Base-by-base conservation (phyloP, 2,888 invertebrate species). In the Herminia tarsipennalis region DNA sequence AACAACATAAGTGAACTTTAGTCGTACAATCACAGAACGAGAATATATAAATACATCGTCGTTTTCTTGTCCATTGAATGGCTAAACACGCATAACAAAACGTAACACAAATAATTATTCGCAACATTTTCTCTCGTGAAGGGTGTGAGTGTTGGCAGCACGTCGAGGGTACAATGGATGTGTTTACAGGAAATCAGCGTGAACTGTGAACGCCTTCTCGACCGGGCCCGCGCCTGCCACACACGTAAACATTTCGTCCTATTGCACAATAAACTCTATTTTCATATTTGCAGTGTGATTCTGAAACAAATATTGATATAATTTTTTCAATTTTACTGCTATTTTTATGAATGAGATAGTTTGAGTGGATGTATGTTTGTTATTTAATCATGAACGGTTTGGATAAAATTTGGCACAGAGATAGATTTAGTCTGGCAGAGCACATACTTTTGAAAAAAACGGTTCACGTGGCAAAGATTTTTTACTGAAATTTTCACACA, bases 151-250 rank as follows among this genome's bases (percentile, higher is more conserved):
- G 68, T 47, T 71, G 71, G 71, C 72, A 70, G 76, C 76, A 70
- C 72, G 75, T 73, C 73, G 68, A 63, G 66, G 73, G 73, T 71
- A 83, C 82, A 84, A 83, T 81, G 72, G 75, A 81, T 78, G 76
- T 86, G 84, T 86, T 86, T 82, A 86, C 85, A 84, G 80, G 81
- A 82, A 82, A 76, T 72, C 81, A 73, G 73, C 60, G 66, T 61
- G 71, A 70, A 70, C 67, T 66, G 71, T 61, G 70, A 70, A 72
- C 70, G 76, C 68, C 70, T 72, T 67, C 69, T 45, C 52, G 52
- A 33, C 51, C 48, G 53, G 49, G 39, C 24, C 34, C 34, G 37
- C 34, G 39, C 24, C 34, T 33, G 37, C 34, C 33, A 54, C 56
- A 68, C 51, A 66, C 59, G 62, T 66, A 79, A 80, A 76, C 73